Evolutionary conservation across 2,113 vertebrate genomes (phyloP).

Genomic region (Ardeotis arabs): DNA sequence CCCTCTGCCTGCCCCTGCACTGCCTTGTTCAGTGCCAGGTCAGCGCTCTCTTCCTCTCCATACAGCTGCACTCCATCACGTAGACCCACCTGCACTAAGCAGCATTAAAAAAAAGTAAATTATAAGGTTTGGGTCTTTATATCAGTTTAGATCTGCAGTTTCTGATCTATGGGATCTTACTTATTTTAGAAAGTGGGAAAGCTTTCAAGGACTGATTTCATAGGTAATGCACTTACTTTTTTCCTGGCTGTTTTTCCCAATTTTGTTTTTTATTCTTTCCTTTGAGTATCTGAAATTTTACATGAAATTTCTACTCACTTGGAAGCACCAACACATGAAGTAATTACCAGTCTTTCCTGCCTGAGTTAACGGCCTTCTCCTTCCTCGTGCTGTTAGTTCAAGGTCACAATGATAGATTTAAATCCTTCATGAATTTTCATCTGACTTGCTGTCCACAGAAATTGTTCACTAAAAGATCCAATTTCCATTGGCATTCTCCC

Average conservation of each 20-base stretch:
- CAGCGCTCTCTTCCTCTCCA: neutral
- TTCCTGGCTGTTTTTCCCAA: neutral
- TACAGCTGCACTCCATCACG: neutral
- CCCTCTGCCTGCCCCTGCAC: neutral
- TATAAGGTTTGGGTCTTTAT: neutral
- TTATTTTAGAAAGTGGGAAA: neutral
- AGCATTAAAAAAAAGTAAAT: neutral
- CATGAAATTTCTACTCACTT: conserved; percentile 12
- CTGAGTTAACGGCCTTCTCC: conserved; percentile 16
- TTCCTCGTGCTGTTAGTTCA: conserved; percentile 43
- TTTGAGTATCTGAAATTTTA: conserved; percentile 31
- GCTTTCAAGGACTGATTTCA: conserved; percentile 19
- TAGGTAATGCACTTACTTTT: neutral
- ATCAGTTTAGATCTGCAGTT: neutral
- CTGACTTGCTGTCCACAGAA: conserved; percentile 27
- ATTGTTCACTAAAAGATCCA: conserved; percentile 42
- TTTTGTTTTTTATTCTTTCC: conserved; percentile 12
- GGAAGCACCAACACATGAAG: conserved; percentile 15
- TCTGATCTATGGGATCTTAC: neutral
- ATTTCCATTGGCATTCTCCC: conserved; percentile 44
- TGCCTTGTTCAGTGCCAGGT: neutral
- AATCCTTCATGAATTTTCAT: conserved; percentile 42
- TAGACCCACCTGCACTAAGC: neutral
- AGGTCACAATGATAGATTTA: conserved; percentile 40
- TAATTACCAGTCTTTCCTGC: conserved; percentile 39